Evolutionary conservation across 2,797 vertebrate genomes (phyloP).

Genomic region (Anguilla anguilla): DNA sequence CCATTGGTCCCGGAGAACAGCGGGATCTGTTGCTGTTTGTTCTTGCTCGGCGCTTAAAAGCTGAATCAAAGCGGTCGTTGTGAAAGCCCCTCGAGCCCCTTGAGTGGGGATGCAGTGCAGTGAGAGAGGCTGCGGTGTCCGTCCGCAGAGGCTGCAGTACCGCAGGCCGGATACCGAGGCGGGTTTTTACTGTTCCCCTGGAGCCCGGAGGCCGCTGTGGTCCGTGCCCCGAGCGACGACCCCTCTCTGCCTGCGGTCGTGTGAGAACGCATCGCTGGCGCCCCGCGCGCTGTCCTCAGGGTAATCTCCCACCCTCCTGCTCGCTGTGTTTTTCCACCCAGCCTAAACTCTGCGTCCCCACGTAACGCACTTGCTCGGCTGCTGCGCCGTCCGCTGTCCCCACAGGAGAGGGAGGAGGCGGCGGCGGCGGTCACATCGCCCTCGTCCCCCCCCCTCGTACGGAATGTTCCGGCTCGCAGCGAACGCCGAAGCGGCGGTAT

Average conservation of each 20-base stretch:
- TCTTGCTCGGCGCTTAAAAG: too few species aligned
- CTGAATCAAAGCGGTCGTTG: too few species aligned
- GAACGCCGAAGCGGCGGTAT: neutral
- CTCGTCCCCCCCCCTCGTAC: neutral
- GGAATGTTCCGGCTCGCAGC: neutral
- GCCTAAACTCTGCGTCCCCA: too few species aligned
- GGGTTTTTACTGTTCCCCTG: neutral
- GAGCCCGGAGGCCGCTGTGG: too few species aligned
- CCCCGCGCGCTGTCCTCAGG: too few species aligned
- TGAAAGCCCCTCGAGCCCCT: neutral
- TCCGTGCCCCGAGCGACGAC: too few species aligned
- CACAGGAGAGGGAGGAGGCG: too few species aligned
- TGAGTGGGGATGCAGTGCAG: neutral
- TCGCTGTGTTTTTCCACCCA: too few species aligned
- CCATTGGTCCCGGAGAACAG: too few species aligned
- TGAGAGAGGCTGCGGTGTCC: neutral
- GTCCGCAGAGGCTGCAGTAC: neutral
- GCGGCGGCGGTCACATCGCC: neutral
- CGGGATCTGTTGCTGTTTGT: too few species aligned
- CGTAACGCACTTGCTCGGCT: too few species aligned
- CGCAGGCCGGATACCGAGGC: neutral
- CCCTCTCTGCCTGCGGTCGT: neutral
- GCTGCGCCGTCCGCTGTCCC: too few species aligned
- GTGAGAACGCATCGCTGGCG: neutral
- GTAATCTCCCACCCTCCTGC: neutral